Conservation (phyloP, 2,888 invertebrate genomes). For the Xestia xanthographa region DNA sequence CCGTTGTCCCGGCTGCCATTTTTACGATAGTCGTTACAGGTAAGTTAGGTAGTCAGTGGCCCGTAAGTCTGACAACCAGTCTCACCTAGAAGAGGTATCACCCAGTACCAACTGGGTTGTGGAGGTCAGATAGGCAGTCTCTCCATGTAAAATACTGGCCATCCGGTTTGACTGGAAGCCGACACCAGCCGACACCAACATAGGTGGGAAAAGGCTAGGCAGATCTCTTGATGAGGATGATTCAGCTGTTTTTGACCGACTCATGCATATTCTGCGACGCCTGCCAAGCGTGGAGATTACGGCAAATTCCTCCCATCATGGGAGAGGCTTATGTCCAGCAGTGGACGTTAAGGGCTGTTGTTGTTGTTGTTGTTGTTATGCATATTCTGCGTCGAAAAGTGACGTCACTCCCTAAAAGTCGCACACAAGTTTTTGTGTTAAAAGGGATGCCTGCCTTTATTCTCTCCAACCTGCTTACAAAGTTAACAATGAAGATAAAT, state of each 20-base stretch:
- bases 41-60: too few species aligned
- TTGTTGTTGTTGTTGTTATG: too few species aligned
- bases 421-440: neutral
- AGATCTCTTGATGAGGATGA: neutral
- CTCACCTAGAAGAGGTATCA: neutral
- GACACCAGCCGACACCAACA: neutral
- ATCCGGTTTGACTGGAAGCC: neutral
- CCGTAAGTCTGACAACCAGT: neutral
- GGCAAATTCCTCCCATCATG: too few species aligned
- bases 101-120: neutral
- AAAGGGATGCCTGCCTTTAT: neutral
- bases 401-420: neutral
- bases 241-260: neutral
- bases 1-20: too few species aligned
- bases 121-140: neutral
- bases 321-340: too few species aligned
- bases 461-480: neutral
- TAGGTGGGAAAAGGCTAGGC: neutral
- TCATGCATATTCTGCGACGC: neutral
- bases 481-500: slow-evolving; percentile 10
- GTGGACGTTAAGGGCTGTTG: too few species aligned
- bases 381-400: neutral
- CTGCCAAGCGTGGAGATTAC: too few species aligned
- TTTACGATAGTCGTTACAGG: neutral
- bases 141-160: neutral